Conservation (phyloP, 2,797 vertebrate genomes). For the Microctenopoma stevenorrisi region DNA sequence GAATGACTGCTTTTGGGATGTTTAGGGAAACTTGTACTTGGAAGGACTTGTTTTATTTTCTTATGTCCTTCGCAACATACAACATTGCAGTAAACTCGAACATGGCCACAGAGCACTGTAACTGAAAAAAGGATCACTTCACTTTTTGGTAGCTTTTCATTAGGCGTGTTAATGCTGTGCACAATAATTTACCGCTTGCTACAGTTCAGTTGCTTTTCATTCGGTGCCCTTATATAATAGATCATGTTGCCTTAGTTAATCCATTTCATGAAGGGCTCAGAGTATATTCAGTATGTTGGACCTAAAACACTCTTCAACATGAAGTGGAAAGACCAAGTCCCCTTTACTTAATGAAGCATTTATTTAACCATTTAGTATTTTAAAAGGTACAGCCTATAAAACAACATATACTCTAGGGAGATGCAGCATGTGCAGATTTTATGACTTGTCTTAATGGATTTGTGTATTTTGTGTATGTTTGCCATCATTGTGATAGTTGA, state of each 20-base stretch:
- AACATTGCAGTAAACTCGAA: conserved; percentile 63
- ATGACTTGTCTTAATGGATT: conserved; percentile 59
- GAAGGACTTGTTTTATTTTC: conserved; percentile 16
- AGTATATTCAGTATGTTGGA: conserved; percentile 60
- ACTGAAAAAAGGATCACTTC: conserved; percentile 15
- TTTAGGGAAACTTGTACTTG: conserved; percentile 21
- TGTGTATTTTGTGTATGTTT: conserved; percentile 60
- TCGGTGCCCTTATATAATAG: conserved; percentile 45
- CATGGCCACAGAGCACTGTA: conserved; percentile 62
- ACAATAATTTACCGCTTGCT: conserved; percentile 25
- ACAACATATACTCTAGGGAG: conserved; percentile 37
- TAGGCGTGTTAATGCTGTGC: conserved; percentile 27
- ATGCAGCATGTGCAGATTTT: conserved; percentile 72
- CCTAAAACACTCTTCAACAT: conserved; percentile 67
- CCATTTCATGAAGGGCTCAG: conserved; percentile 74
- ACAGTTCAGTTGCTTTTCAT: conserved; percentile 42
- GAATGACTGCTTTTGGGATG: conserved; percentile 40
- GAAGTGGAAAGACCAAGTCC: conserved; percentile 67
- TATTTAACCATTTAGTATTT: conserved; percentile 63
- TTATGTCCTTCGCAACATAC: conserved; percentile 31
- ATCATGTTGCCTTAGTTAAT: conserved; percentile 80
- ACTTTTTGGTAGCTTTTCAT: conserved; percentile 11
- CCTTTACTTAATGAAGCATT: conserved; percentile 72
- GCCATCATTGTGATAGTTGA: conserved; percentile 48
- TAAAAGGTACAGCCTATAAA: conserved; percentile 53